A percentile compares a stretch with the other conserved stretches of the same genome.
Evolutionary conservation across 2,113 vertebrate species (phyloP).

Genomic region (Cyprinodon brontotheroides): DNA sequence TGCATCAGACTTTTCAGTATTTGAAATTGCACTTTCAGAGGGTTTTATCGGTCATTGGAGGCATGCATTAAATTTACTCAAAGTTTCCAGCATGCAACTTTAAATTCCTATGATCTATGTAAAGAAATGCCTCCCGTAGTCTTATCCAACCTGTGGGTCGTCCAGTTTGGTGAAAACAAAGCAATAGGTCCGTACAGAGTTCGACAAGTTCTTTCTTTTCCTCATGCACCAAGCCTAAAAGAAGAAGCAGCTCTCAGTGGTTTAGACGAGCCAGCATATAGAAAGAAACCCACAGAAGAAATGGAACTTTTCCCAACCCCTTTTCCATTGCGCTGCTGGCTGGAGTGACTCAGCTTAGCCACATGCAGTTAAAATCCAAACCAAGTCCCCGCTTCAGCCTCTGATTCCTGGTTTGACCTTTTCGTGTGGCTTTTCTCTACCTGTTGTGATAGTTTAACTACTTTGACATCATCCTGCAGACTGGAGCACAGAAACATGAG

Average conservation of each 20-base stretch:
- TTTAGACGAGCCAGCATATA: conserved; percentile 11
- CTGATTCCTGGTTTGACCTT: conserved; percentile 12
- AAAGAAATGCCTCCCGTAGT: conserved; percentile 10
- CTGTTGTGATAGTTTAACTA: conserved; percentile 6
- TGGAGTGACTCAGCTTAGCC: conserved; percentile 54
- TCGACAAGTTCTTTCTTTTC: conserved; percentile 15
- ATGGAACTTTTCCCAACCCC: conserved; percentile 45
- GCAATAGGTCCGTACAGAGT: conserved; percentile 21
- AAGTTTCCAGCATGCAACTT: conserved; percentile 16
- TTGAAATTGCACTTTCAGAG: neutral
- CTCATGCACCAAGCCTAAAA: conserved; percentile 40
- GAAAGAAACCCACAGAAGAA: conserved; percentile 46
- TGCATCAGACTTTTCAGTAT: conserved; percentile 32
- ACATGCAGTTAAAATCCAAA: conserved; percentile 27
- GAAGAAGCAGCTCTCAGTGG: conserved; percentile 40
- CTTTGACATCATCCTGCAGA: conserved; percentile 16
- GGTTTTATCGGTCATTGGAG: neutral
- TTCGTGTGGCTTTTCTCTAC: conserved; percentile 1
- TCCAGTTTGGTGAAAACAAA: conserved; percentile 56
- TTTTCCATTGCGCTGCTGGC: conserved; percentile 11
- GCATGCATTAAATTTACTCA: conserved; percentile 27
- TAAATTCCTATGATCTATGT: conserved; percentile 3
- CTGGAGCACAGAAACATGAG: conserved; percentile 34
- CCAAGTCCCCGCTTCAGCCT: conserved; percentile 23
- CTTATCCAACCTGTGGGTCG: conserved; percentile 44